Evolutionary conservation across 2,888 invertebrate genomes (phyloP).

Genomic region (Drosophila tripunctata): DNA sequence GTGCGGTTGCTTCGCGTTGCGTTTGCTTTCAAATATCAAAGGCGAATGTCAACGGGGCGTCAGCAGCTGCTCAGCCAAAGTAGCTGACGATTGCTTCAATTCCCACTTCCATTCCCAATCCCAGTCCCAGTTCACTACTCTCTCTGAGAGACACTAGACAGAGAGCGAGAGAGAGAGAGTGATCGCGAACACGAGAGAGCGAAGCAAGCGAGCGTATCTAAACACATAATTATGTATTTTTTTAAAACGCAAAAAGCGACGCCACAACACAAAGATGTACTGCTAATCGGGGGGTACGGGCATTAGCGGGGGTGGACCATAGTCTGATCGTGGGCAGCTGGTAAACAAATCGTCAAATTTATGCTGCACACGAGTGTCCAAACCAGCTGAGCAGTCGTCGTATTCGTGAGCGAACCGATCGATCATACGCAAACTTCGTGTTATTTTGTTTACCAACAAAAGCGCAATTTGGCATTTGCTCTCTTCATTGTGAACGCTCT

Average conservation of each 20-base stretch:
- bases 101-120: conserved; percentile 16
- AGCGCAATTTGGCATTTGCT: conserved; percentile 11
- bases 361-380: conserved; percentile 53
- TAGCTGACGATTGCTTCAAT: conserved; percentile 34
- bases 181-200: conserved; percentile 13
- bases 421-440: conserved; percentile 72
- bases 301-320: background rate
- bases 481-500: background rate
- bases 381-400: conserved; percentile 66
- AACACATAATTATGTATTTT: conserved; percentile 78
- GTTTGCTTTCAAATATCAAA: conserved; percentile 78
- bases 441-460: conserved; percentile 79
- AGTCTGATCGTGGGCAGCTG: conserved; percentile 24
- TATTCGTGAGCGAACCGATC: conserved; percentile 19
- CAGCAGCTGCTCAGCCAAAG: conserved; percentile 56
- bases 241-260: conserved; percentile 79
- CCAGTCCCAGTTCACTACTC: background rate
- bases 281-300: background rate
- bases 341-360: conserved; percentile 65
- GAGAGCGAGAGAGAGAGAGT: background rate
- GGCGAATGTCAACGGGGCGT: conserved; percentile 65
- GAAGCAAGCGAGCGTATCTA: conserved; percentile 62
- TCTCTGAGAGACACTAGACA: background rate
- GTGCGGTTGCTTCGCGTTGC: conserved; percentile 52
- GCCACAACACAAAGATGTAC: conserved; percentile 13